Evolutionary conservation across 2,888 invertebrate genomes (phyloP), one percentile per base, ranked within the genome.

Genomic region (Eupithecia centaureata): DNA sequence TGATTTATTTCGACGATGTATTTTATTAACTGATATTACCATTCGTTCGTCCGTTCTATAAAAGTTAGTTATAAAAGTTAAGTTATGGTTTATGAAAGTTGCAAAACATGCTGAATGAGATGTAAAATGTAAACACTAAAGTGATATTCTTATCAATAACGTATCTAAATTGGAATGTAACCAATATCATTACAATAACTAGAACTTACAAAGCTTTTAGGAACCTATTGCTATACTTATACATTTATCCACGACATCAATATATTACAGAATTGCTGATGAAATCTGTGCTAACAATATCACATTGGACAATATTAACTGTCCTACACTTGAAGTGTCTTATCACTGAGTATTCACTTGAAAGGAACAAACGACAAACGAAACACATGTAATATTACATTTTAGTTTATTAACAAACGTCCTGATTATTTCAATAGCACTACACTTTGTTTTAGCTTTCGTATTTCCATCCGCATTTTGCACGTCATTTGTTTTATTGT

Each of bases 241-340:
- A 80, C 81, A 83, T 78, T 83, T 83, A 88, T 27, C 87, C 85
- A 91, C 88, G 83, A 91, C 91, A 92, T 91, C 88, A 80, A 91
- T 83, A 84, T 87, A 87, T 88, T 89, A 90, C 86, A 87, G 76
- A 67, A 71, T 74, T 81, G 79, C 82, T 84, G 86, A 73, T 79
- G 84, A 82, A 87, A 82, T 85, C 89, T 89, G 89, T 86, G 87
- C 86, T 88, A 88, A 90, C 87, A 91, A 91, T 92, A 92, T 92
- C 92, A 92, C 92, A 92, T 66, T 81, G 88, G 87, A 89, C 86
- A 77, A 88, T 88, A 89, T 86, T 77, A 72, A 68, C 64, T 74
- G 86, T 82, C 90, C 90, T 70, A 73, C 74, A 78, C 72, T 71
- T 63, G 63, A 73, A 68, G 63, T 61, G 65, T 64, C 64, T 69